Percentiles rank a stretch among this genome's conserved stretches.
These are phyloP conservation scores for Platynereis dumerilii DNA, from an alignment of 2,888 invertebrate species.

Conservation along the genomic window DNA sequence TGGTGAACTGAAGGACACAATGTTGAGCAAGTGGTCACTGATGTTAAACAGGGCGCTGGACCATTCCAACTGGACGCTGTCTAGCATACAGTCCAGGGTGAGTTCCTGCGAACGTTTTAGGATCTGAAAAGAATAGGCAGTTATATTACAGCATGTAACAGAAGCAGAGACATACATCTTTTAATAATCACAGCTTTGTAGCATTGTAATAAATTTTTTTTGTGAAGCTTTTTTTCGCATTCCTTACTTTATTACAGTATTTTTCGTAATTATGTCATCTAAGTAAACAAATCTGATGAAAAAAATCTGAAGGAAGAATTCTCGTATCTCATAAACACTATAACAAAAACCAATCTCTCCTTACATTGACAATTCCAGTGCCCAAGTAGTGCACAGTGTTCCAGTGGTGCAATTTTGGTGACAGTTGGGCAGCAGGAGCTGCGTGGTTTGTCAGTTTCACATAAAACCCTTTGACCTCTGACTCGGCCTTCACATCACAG, in stretches of 20 bases:
- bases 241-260: too few relatives aligned
- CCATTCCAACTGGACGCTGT: conserved; percentile 56
- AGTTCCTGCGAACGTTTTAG: conserved; percentile 46
- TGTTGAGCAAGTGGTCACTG: too few relatives aligned
- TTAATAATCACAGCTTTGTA: too few relatives aligned
- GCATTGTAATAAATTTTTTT: too few relatives aligned
- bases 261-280: too few relatives aligned
- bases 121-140: conserved; percentile 37
- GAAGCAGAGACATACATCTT: too few relatives aligned
- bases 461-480: conserved; percentile 29
- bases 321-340: too few relatives aligned
- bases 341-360: not conserved
- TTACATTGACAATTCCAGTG: conserved; percentile 50
- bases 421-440: conserved; percentile 37
- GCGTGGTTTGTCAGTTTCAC: conserved; percentile 22
- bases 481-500: conserved; percentile 20
- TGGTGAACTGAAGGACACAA: conserved; percentile 18
- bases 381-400: conserved; percentile 51
- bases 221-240: too few relatives aligned
- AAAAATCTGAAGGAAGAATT: too few relatives aligned
- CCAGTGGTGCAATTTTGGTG: conserved; percentile 50
- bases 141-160: not conserved
- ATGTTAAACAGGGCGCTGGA: conserved; percentile 43
- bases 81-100: conserved; percentile 47
- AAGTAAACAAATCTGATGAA: too few relatives aligned